Conservation (phyloP, 2,888 invertebrate species). For the Asteroscopus sphinx region DNA sequence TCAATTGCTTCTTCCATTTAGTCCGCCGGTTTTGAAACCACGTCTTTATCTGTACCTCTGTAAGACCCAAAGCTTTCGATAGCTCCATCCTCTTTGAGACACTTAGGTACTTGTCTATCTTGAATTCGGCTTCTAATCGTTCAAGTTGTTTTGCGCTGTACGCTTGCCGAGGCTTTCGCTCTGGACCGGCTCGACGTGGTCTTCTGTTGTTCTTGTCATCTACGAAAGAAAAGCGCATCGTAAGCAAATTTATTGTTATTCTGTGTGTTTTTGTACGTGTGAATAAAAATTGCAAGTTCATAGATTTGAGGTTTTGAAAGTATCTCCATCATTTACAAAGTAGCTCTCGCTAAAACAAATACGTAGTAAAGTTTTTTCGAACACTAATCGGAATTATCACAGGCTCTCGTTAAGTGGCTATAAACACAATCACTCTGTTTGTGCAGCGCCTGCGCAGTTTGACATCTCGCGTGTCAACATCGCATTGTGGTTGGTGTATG, state of each 20-base stretch:
- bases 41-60: conserved; percentile 98
- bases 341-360: conserved; percentile 84
- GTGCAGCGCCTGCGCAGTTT: conserved; percentile 81
- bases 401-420: conserved; percentile 86
- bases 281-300: conserved; percentile 45
- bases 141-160: conserved; percentile 98
- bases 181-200: conserved; percentile 96
- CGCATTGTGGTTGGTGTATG: conserved; percentile 76
- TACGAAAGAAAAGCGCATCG: conserved; percentile 70
- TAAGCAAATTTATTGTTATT: conserved; percentile 25
- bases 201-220: conserved; percentile 95
- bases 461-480: conserved; percentile 80
- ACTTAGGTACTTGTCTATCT: conserved; percentile 98
- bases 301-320: conserved; percentile 56
- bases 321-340: conserved; percentile 72
- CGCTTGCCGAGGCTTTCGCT: conserved; percentile 98
- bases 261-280: conserved; percentile 30
- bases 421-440: conserved; percentile 88
- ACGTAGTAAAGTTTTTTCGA: conserved; percentile 81
- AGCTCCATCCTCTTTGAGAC: conserved; percentile 98
- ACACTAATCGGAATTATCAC: conserved; percentile 88
- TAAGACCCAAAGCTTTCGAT: conserved; percentile 95
- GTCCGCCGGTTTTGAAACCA: conserved; percentile 99
- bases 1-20: conserved; percentile 99
- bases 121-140: conserved; percentile 97